A percentile compares a stretch with the other conserved stretches of the same genome.
These are phyloP conservation scores for Bugula neritina DNA, from an alignment of 2,888 invertebrate species.

Conservation along the genomic window DNA sequence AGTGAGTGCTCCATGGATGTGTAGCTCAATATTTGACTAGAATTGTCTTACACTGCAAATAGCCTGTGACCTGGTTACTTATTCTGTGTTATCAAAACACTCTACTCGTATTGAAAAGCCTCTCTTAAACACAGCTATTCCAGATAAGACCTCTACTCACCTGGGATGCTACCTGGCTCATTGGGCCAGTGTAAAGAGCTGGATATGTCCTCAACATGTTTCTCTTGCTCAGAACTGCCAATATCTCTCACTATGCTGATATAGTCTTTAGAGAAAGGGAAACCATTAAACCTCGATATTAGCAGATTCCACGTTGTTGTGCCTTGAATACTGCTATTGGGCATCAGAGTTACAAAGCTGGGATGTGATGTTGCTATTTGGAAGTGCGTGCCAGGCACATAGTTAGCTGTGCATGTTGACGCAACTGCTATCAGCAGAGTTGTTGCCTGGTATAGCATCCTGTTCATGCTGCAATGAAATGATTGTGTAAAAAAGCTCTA, in stretches of 20 bases:
- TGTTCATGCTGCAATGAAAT: too few relatives aligned
- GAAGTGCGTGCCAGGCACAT: not conserved
- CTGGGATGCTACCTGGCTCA: constrained; percentile 28
- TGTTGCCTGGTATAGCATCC: not conserved
- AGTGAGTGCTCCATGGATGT: too few relatives aligned
- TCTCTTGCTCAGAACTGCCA: not conserved
- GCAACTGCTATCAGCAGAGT: not conserved
- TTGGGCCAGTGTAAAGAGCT: constrained; percentile 29
- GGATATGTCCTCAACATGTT: not conserved
- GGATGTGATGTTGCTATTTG: not conserved
- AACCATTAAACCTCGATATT: constrained; percentile 23
- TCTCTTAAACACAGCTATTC: too few relatives aligned
- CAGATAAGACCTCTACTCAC: too few relatives aligned
- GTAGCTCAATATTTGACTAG: too few relatives aligned
- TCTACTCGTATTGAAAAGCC: too few relatives aligned
- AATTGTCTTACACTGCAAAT: too few relatives aligned
- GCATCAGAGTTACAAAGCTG: constrained; percentile 27
- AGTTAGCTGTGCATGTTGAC: not conserved
- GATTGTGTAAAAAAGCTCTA: too few relatives aligned
- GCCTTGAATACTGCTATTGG: constrained; percentile 22
- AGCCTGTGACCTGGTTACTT: too few relatives aligned
- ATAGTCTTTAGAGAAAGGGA: constrained; percentile 26
- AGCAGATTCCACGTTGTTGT: constrained; percentile 25
- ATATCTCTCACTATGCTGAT: constrained; percentile 15
- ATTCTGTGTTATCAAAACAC: too few relatives aligned